Evolutionary conservation across 2,113 vertebrate genomes (phyloP).

Genomic region (Apistogramma diplotaenia): DNA sequence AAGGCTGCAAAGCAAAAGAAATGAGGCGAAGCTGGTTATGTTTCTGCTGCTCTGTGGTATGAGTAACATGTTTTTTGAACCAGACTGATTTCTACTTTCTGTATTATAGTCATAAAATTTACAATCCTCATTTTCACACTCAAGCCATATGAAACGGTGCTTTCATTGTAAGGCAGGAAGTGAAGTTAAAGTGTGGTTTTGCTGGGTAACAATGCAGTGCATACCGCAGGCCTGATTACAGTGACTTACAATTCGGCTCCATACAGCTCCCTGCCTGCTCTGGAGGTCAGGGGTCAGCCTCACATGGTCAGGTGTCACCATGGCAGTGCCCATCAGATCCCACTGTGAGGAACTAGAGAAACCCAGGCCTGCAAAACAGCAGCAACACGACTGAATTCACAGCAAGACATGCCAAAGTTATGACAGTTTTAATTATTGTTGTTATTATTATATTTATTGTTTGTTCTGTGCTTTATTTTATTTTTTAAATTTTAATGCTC

Average conservation of each 20-base stretch:
- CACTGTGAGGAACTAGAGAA: slow-evolving; percentile 87
- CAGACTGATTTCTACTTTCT: background rate
- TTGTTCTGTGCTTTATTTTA: background rate
- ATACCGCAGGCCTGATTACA: background rate
- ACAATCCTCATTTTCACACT: background rate
- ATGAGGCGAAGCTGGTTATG: slow-evolving; percentile 11
- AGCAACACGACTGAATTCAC: background rate
- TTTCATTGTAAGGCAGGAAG: background rate
- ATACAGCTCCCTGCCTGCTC: slow-evolving; percentile 92
- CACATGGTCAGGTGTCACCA: slow-evolving; percentile 88
- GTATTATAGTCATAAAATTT: background rate
- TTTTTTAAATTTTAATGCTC: background rate
- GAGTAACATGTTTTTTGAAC: background rate
- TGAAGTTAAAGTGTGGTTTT: background rate
- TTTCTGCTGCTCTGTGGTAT: background rate
- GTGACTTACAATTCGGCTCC: slow-evolving; percentile 89
- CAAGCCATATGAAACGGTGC: background rate
- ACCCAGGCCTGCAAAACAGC: slow-evolving; percentile 80
- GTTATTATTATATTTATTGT: background rate
- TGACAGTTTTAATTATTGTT: background rate
- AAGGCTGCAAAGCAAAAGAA: slow-evolving; percentile 76
- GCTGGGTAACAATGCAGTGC: background rate
- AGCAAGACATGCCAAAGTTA: background rate
- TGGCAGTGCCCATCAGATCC: slow-evolving; percentile 89
- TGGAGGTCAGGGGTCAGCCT: slow-evolving; percentile 91